These are phyloP conservation scores for Eudasyphora cyanicolor DNA, from an alignment of 2,888 invertebrate species.

Conservation along the genomic window DNA sequence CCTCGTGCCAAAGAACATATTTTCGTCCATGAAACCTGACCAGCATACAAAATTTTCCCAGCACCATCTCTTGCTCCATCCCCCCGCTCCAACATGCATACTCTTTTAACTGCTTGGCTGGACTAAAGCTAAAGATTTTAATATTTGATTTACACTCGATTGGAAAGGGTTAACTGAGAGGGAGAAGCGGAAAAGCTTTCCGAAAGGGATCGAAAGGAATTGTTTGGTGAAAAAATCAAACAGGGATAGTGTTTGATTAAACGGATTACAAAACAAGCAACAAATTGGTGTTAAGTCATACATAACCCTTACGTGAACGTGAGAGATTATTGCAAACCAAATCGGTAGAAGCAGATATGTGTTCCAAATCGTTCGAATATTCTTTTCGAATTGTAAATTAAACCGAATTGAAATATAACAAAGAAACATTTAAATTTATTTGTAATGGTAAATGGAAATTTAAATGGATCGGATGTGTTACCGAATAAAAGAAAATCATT, in stretches of 20 bases:
- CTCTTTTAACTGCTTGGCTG: neutral
- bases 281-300: constrained; percentile 64
- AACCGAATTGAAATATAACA: too few species aligned
- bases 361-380: too few species aligned
- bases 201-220: neutral
- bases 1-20: constrained; percentile 48
- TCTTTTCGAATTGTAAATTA: too few species aligned
- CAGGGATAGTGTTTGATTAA: constrained; percentile 61
- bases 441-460: too few species aligned
- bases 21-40: constrained; percentile 56
- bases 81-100: too few species aligned
- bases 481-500: too few species aligned
- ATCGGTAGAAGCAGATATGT: constrained; percentile 12
- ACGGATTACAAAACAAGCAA: constrained; percentile 62
- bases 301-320: constrained; percentile 42
- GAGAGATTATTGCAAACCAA: constrained; percentile 48
- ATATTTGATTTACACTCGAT: constrained; percentile 63
- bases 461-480: too few species aligned
- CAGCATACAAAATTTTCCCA: constrained; percentile 48
- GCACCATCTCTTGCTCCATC: neutral
- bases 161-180: constrained; percentile 53
- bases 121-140: constrained; percentile 38
- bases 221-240: constrained; percentile 45
- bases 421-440: too few species aligned
- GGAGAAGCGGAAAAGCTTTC: neutral